Conservation (phyloP, 2,888 invertebrate species). For the Leucophora obtusa region DNA sequence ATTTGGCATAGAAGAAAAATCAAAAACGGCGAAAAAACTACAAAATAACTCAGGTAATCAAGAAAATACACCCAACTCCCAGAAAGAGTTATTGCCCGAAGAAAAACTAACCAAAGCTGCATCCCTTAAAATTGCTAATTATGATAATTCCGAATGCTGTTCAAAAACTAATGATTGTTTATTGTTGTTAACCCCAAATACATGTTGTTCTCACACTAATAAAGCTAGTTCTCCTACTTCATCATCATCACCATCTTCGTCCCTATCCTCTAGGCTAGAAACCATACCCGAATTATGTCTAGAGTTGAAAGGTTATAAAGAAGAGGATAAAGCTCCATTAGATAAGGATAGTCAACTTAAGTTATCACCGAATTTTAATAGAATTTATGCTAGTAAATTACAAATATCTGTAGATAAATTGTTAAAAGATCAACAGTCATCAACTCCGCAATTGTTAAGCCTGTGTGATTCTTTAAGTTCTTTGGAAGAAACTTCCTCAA, state of each 20-base stretch:
- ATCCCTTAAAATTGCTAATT: constrained; percentile 52
- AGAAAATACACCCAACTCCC: constrained; percentile 32
- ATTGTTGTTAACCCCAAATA: constrained; percentile 63
- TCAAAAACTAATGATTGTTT: constrained; percentile 64
- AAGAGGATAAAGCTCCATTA: constrained; percentile 20
- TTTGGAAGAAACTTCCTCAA: constrained; percentile 73
- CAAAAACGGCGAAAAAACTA: constrained; percentile 66
- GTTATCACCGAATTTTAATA: constrained; percentile 72
- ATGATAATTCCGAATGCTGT: constrained; percentile 62
- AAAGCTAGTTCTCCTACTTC: constrained; percentile 61
- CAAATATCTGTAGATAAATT: constrained; percentile 72
- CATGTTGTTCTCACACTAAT: constrained; percentile 66
- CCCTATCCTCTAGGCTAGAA: constrained; percentile 71
- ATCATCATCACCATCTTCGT: constrained; percentile 42
- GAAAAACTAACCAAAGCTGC: constrained; percentile 66
- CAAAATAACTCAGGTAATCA: constrained; percentile 67
- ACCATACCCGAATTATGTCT: constrained; percentile 71
- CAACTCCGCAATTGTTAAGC: constrained; percentile 46
- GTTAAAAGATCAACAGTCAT: background rate
- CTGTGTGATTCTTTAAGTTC: constrained; percentile 75
- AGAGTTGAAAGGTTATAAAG: constrained; percentile 3
- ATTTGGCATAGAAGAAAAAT: constrained; percentile 79
- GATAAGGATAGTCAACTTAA: constrained; percentile 61
- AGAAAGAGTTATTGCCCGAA: constrained; percentile 63
- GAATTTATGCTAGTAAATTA: constrained; percentile 74